phyloP scores from a whole-genome alignment of 1,140 invertebrate species.

The Artemia franciscana region DNA sequence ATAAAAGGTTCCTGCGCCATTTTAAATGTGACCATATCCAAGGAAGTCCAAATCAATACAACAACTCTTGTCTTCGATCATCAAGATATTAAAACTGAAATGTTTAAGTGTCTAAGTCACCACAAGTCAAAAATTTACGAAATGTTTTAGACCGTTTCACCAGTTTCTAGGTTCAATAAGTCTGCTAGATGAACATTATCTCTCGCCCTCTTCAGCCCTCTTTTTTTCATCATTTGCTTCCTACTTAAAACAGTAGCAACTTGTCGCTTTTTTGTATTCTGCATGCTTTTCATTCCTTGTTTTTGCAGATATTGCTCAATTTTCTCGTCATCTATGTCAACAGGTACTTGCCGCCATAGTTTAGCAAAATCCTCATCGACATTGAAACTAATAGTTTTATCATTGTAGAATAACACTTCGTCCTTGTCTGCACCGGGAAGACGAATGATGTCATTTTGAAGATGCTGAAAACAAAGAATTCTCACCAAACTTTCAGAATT shows the following conservation, averaged over 20 bases:
- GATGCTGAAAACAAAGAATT: slow-evolving; percentile 23
- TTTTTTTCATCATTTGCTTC: slow-evolving; percentile 16
- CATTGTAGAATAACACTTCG: slow-evolving; percentile 92
- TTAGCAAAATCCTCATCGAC: slow-evolving; percentile 91
- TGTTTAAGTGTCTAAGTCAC: too few relatives aligned
- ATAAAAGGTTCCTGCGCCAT: too few relatives aligned
- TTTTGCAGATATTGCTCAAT: slow-evolving; percentile 97
- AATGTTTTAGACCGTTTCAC: too few relatives aligned
- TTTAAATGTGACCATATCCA: too few relatives aligned
- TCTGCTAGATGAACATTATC: slow-evolving; percentile 32
- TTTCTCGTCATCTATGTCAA: slow-evolving; percentile 94
- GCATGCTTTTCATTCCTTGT: slow-evolving; percentile 45
- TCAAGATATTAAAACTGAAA: too few relatives aligned
- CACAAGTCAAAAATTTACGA: too few relatives aligned
- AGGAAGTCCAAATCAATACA: too few relatives aligned
- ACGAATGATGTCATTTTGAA: slow-evolving; percentile 57
- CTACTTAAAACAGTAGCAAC: slow-evolving; percentile 18
- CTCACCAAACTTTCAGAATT: too few relatives aligned
- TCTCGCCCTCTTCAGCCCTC: slow-evolving; percentile 23
- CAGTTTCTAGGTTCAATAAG: too few relatives aligned
- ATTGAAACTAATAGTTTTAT: slow-evolving; percentile 55
- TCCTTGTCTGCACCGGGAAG: slow-evolving; percentile 85
- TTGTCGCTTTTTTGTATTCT: slow-evolving; percentile 24
- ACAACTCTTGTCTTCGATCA: too few relatives aligned
- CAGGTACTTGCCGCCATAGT: slow-evolving; percentile 75